Percentiles rank a stretch among this genome's conserved stretches.
Evolutionary conservation across 2,113 vertebrate species (phyloP).

Genomic region (Chionodraco myersi): DNA sequence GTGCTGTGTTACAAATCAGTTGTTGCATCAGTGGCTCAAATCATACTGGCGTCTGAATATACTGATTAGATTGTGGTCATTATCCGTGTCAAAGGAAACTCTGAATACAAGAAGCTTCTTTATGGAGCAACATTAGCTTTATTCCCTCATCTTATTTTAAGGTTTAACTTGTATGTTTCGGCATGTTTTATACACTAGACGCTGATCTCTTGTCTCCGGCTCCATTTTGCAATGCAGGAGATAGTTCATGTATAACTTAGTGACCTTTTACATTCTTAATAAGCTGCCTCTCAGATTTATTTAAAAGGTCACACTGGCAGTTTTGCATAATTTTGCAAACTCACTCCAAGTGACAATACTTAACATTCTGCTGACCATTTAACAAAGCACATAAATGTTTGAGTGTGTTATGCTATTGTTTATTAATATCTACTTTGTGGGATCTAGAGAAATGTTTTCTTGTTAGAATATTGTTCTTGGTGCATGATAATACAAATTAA

Average conservation of each 20-base stretch:
- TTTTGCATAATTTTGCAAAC: slow-evolving; percentile 57
- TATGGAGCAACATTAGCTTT: not conserved
- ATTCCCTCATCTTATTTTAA: not conserved
- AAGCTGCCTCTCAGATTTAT: slow-evolving; percentile 46
- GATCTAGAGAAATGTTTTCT: not conserved
- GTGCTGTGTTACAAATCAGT: slow-evolving; percentile 25
- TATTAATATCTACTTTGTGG: not conserved
- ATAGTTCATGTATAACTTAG: slow-evolving; percentile 29
- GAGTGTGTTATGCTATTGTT: not conserved
- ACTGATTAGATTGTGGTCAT: slow-evolving; percentile 14
- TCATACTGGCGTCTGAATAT: slow-evolving; percentile 14
- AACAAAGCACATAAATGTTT: not conserved
- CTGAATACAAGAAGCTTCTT: not conserved
- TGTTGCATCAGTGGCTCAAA: slow-evolving; percentile 33
- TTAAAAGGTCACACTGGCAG: slow-evolving; percentile 55
- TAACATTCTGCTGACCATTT: slow-evolving; percentile 35
- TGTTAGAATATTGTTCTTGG: not conserved
- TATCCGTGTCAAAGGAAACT: not conserved
- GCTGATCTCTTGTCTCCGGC: not conserved
- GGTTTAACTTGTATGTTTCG: not conserved
- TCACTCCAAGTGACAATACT: slow-evolving; percentile 36
- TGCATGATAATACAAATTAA: not conserved
- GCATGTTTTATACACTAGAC: slow-evolving; percentile 1
- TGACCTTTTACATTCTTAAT: slow-evolving; percentile 67
- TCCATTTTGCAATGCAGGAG: slow-evolving; percentile 16